phyloP scores from a whole-genome alignment of 30 jellyfish, hydroid and myxozoan genomes.

The Chrysaora quinquecirrha region DNA sequence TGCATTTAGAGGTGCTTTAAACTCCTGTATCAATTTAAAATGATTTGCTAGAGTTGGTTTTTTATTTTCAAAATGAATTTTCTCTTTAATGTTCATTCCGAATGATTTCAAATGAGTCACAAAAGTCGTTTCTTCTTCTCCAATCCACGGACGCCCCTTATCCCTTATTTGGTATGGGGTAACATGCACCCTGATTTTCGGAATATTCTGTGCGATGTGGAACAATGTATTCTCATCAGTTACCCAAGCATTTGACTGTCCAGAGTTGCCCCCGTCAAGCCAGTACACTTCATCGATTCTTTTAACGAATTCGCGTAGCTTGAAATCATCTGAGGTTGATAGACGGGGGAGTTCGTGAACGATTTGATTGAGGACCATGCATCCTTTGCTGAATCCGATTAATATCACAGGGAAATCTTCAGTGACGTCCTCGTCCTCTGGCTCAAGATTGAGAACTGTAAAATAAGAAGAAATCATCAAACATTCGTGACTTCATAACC shows the following conservation, averaged over 20 bases:
- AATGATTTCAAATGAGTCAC: constrained; percentile 53
- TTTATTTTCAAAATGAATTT: constrained; percentile 61
- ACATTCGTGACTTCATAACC: too few species aligned
- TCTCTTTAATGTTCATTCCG: constrained; percentile 60
- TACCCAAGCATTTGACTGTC: constrained; percentile 80
- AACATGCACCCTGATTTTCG: constrained; percentile 67
- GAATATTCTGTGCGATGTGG: constrained; percentile 53
- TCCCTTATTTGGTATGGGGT: constrained; percentile 86
- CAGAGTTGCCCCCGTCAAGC: constrained; percentile 86
- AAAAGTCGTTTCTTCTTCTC: constrained; percentile 60
- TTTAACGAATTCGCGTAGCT: constrained; percentile 33
- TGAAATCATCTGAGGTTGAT: constrained; percentile 8
- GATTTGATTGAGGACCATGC: constrained; percentile 85
- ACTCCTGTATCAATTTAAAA: constrained; percentile 55
- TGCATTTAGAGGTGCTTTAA: constrained; percentile 27
- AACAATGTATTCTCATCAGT: constrained; percentile 62
- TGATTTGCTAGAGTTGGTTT: constrained; percentile 66
- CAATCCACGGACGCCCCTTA: constrained; percentile 76
- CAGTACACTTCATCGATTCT: constrained; percentile 52
- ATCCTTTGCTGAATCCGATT: constrained; percentile 90
- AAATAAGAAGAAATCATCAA: neutral
- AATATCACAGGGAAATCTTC: constrained; percentile 65
- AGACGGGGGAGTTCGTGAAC: constrained; percentile 72
- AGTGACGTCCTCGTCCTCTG: constrained; percentile 61
- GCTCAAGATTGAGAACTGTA: constrained; percentile 48